phyloP scores from a whole-genome alignment of 2,797 vertebrate genomes.

The Acanthurus lineatus region DNA sequence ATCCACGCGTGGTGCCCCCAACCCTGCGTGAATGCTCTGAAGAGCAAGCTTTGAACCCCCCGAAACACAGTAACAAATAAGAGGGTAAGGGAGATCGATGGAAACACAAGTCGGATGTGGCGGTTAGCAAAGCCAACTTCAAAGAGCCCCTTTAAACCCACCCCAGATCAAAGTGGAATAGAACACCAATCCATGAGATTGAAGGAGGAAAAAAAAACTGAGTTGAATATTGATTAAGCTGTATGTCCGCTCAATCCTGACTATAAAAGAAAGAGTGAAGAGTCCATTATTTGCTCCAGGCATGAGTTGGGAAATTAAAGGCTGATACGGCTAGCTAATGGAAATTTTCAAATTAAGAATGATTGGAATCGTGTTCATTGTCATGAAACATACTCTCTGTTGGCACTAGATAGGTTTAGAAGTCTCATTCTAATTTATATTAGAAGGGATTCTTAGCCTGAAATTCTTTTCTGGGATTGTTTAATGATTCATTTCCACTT shows the following conservation, averaged over 20 bases:
- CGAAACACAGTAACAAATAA: constrained; percentile 82
- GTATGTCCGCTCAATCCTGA: constrained; percentile 70
- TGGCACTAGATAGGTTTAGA: constrained; percentile 41
- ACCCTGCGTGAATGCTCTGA: constrained; percentile 65
- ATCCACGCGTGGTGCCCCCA: constrained; percentile 46
- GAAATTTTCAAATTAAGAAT: constrained; percentile 66
- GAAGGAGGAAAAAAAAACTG: constrained; percentile 66
- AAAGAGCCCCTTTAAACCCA: constrained; percentile 84
- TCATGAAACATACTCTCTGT: constrained; percentile 59
- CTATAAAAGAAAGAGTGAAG: constrained; percentile 69
- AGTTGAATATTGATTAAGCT: constrained; percentile 85
- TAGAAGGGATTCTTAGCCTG: constrained; percentile 36
- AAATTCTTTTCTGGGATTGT: constrained; percentile 40
- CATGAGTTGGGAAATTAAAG: constrained; percentile 71
- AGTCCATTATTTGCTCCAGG: constrained; percentile 72
- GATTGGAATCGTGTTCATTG: constrained; percentile 65
- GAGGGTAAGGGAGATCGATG: constrained; percentile 83
- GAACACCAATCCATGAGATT: constrained; percentile 84
- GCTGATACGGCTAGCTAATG: constrained; percentile 46
- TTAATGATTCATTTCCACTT: constrained; percentile 61
- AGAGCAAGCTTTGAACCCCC: constrained; percentile 82
- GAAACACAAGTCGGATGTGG: constrained; percentile 85
- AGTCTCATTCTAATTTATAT: constrained; percentile 54
- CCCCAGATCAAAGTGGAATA: constrained; percentile 84
- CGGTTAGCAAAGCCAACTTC: constrained; percentile 86